These are phyloP conservation scores for Stichodactyla helianthus DNA, from an alignment of 64 coral and sea anemone species.

Conservation along the genomic window DNA sequence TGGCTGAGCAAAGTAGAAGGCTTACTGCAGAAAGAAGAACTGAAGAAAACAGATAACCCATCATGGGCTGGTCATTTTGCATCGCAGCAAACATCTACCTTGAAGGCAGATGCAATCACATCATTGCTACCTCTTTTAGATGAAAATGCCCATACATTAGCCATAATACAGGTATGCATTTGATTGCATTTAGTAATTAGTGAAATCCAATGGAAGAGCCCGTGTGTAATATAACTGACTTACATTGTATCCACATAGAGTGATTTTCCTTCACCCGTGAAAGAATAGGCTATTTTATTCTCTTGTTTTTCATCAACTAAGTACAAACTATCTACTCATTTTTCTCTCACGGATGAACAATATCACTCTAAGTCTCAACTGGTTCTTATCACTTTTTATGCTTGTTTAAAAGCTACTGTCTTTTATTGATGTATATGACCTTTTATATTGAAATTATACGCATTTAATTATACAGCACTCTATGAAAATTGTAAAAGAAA, in stretches of 20 bases:
- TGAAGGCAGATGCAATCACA: conserved; percentile 7
- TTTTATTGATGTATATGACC: too few species aligned
- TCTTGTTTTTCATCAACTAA: not conserved
- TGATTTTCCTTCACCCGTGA: too few species aligned
- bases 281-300: not conserved
- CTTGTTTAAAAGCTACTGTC: too few species aligned
- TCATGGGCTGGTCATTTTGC: conserved; percentile 8
- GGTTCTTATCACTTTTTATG: too few species aligned
- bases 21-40: conserved; percentile 18
- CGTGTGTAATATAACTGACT: not conserved
- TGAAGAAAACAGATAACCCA: conserved; percentile 2
- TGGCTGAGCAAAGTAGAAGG: conserved; percentile 25
- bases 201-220: too few species aligned
- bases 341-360: too few species aligned
- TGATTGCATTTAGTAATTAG: not conserved
- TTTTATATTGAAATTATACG: not conserved
- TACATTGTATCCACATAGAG: not conserved
- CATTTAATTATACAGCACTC: not conserved
- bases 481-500: conserved; percentile 3
- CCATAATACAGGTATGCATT: not conserved
- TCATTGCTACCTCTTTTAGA: not conserved
- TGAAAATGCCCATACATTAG: not conserved
- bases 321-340: too few species aligned
- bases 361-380: too few species aligned
- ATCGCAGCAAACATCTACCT: not conserved